phyloP scores from a whole-genome alignment of 2,797 vertebrate genomes.

The Cephalopachus bancanus region DNA sequence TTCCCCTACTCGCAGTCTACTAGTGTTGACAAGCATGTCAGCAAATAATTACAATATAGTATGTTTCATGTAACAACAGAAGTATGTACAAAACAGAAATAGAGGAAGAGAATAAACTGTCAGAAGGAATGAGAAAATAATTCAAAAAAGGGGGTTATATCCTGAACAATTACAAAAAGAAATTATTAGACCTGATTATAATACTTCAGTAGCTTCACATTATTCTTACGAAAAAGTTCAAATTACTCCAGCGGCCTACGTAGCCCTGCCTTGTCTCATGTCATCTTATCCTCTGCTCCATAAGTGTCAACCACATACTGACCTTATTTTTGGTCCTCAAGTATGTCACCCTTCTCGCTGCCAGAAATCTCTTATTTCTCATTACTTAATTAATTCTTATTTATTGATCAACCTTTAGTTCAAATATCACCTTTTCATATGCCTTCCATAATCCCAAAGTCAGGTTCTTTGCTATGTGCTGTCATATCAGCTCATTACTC shows the following conservation, averaged over 20 bases:
- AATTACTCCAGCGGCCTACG: neutral
- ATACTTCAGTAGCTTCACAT: neutral
- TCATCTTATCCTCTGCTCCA: neutral
- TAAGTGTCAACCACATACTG: neutral
- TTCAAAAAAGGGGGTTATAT: neutral
- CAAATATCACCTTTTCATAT: constrained; percentile 33
- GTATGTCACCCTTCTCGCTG: neutral
- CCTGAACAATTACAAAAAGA: neutral
- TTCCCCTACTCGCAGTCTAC: neutral
- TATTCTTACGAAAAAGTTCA: neutral
- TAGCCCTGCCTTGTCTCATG: neutral
- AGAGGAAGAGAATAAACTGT: neutral
- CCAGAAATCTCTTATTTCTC: neutral
- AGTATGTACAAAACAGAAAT: constrained; percentile 1
- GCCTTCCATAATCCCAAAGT: neutral
- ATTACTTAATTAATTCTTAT: constrained; percentile 22
- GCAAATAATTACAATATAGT: constrained; percentile 1
- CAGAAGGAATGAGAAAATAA: neutral
- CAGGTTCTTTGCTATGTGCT: neutral
- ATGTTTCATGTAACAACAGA: neutral
- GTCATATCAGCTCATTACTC: neutral
- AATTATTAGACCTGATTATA: neutral
- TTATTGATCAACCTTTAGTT: neutral
- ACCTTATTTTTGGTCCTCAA: neutral
- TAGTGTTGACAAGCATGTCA: neutral